phyloP scores from a whole-genome alignment of 2,797 vertebrate genomes.

The Allobates femoralis region DNA sequence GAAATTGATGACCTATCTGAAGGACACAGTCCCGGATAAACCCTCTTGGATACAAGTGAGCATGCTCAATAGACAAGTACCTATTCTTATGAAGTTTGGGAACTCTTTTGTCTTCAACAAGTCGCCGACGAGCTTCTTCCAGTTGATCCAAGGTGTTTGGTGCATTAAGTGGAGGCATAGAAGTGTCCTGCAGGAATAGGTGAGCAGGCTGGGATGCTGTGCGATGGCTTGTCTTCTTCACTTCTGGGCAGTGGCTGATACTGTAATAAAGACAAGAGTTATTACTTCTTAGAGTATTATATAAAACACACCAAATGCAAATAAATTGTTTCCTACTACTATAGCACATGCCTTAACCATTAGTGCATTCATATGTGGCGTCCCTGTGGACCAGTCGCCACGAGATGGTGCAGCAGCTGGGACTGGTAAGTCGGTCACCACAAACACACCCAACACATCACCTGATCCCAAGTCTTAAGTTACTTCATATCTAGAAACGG shows the following conservation, averaged over 20 bases:
- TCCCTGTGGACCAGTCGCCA: no score
- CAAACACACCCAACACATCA: no score
- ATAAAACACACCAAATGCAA: background rate
- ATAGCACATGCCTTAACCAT: no score
- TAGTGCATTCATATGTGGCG: no score
- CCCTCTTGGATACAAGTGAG: background rate
- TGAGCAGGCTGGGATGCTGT: slow-evolving; percentile 58
- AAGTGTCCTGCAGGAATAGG: slow-evolving; percentile 59
- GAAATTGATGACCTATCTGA: no score
- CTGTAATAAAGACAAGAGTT: slow-evolving; percentile 9
- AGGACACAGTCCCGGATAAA: no score
- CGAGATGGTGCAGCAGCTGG: no score
- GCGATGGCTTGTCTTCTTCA: slow-evolving; percentile 50
- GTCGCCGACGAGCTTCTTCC: slow-evolving; percentile 59
- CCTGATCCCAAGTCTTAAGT: no score
- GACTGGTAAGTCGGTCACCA: no score
- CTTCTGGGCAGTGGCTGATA: slow-evolving; percentile 30
- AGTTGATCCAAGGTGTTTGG: slow-evolving; percentile 60
- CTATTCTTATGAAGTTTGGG: slow-evolving; percentile 59
- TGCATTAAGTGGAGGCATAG: slow-evolving; percentile 60
- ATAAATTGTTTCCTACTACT: no score
- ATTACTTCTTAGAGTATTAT: background rate
- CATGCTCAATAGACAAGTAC: background rate
- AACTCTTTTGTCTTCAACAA: slow-evolving; percentile 59
- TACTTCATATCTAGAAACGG: no score